A percentile compares a stretch with the other conserved stretches of the same genome.
Conservation (phyloP, 2,797 vertebrate species). For the Trichosurus vulpecula region DNA sequence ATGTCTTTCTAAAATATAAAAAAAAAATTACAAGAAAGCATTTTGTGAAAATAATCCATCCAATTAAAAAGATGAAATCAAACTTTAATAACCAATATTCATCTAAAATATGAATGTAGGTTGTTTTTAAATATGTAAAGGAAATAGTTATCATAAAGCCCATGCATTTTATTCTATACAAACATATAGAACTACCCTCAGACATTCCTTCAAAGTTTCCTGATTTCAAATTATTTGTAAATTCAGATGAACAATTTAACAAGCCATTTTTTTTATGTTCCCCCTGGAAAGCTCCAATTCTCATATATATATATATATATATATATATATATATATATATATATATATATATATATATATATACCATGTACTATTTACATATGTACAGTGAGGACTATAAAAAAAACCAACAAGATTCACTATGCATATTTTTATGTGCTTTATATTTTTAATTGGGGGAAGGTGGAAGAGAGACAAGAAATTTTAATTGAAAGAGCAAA, state of each 20-base stretch:
- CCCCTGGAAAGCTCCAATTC: not conserved
- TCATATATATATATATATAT: not conserved
- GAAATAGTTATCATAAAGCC: not conserved
- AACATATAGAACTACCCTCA: not conserved
- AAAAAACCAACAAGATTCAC: not conserved
- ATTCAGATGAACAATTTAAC: too few species aligned
- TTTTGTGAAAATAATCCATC: not conserved
- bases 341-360: too few species aligned
- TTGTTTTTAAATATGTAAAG: not conserved
- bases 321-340: too few species aligned
- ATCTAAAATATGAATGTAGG: not conserved
- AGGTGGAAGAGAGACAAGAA: not conserved
- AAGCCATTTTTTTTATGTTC: not conserved
- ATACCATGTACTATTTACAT: not conserved
- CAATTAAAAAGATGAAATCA: not conserved
- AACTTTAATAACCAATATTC: not conserved
- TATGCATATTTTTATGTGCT: not conserved
- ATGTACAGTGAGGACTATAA: not conserved
- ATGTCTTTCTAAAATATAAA: not conserved
- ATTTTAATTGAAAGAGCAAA: not conserved
- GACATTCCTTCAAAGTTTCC: not conserved
- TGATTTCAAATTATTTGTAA: not conserved
- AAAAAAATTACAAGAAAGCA: not conserved
- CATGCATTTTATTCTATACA: not conserved
- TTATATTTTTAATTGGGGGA: not conserved